Base-by-base conservation (phyloP, 1,140 invertebrate genomes). In the Cryptotermes secundus region DNA sequence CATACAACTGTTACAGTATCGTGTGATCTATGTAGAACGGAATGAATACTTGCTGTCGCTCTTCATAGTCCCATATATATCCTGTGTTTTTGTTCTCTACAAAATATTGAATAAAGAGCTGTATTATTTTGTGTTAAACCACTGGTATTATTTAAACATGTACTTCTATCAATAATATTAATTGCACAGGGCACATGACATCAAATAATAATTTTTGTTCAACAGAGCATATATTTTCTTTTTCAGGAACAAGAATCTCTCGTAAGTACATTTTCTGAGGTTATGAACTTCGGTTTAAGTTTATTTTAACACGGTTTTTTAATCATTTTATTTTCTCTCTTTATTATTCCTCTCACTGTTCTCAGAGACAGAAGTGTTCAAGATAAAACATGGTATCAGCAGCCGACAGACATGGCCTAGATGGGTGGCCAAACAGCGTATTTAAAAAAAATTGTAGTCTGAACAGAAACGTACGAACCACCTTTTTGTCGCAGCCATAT, bases 221-320 rank as follows among this genome's bases (percentile, higher is more conserved):
- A 72, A 72, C 59, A 24, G 31, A 4, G 24, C 81, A 26, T 45
- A 31, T 72, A 36, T 84, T 85, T 87, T 87, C 83, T 86, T 88
- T 89, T 89, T 72, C 88, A 89, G 88, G 88, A 87, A 82, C 86
- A 88, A 85, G 88, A 88, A 83, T 89, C 88, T 82, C 81, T 89
- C 85, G 89, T 89, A 89, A 89, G 89, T 89, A 89, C 59, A 84
- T 84, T 59, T 82, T 38, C 81, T 38, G 3, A 45, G 36, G 81
- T 19, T 49, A 49, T 14, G 49, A 31, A 72, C n/a, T 6, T 72
- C 59, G n/a, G 59, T 72, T 72, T 26, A 26, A 72, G 26, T 72
- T 31, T 72, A 72, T 84, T 53, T 35, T 65, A n/a, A 65, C 31
- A 81, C 24, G 26, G 81, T 45, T n/a, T 72, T 38, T 85, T 81